A percentile compares a stretch with the other conserved stretches of the same genome.
Evolutionary conservation across 2,888 invertebrate genomes (phyloP).

Genomic region (Agrotis segetum): DNA sequence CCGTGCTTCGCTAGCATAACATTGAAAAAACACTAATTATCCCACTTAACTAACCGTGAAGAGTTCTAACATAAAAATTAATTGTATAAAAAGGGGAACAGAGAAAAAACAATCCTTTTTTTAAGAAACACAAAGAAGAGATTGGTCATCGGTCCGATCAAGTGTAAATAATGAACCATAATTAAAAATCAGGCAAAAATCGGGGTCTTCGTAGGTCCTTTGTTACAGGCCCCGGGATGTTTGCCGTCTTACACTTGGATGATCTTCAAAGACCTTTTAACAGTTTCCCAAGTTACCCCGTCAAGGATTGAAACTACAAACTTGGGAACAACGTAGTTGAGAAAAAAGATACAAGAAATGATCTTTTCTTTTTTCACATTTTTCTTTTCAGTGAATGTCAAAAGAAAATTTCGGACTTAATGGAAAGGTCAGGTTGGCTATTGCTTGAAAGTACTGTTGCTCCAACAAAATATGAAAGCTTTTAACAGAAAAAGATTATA

Average conservation of each 20-base stretch:
- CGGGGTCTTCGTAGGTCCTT: slow-evolving; percentile 75
- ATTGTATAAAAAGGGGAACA: slow-evolving; percentile 72
- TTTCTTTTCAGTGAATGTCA: slow-evolving; percentile 18
- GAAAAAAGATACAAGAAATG: slow-evolving; percentile 40
- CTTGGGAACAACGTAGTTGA: slow-evolving; percentile 47
- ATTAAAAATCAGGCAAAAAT: slow-evolving; percentile 88
- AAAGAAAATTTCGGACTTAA: slow-evolving; percentile 25
- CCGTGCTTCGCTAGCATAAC: slow-evolving; percentile 68
- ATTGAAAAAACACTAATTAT: slow-evolving; percentile 84
- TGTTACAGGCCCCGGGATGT: slow-evolving; percentile 75
- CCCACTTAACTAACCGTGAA: slow-evolving; percentile 86
- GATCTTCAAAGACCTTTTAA: slow-evolving; percentile 75
- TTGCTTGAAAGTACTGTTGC: slow-evolving; percentile 14
- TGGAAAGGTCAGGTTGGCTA: slow-evolving; percentile 24
- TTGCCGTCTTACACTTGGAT: slow-evolving; percentile 79
- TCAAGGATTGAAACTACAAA: slow-evolving; percentile 64
- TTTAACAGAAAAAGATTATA: too few relatives aligned
- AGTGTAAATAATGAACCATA: slow-evolving; percentile 86
- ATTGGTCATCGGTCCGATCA: slow-evolving; percentile 85
- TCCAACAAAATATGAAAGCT: slow-evolving; percentile 9
- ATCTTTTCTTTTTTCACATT: slow-evolving; percentile 28
- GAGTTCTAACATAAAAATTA: slow-evolving; percentile 79
- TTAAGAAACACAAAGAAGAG: slow-evolving; percentile 86
- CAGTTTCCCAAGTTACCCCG: slow-evolving; percentile 72
- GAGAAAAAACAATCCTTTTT: slow-evolving; percentile 84